phyloP scores from a whole-genome alignment of 23 tunicate genomes.

The Ciona savignyi region DNA sequence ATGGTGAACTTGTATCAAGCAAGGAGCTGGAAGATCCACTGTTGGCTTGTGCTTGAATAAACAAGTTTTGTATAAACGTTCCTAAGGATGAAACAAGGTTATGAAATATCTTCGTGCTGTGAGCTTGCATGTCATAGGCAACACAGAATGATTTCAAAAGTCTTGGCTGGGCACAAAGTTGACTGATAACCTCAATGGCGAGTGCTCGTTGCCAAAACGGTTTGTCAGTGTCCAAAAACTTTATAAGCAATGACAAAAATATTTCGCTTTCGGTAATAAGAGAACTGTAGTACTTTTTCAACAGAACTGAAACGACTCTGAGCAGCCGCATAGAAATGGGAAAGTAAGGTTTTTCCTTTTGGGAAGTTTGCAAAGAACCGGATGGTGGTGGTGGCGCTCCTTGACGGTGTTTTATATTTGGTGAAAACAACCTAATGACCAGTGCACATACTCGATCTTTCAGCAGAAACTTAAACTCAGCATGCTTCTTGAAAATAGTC shows the following conservation, averaged over 20 bases:
- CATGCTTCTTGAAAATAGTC: slow-evolving; percentile 60
- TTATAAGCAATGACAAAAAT: slow-evolving; percentile 73
- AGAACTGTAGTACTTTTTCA: slow-evolving; percentile 59
- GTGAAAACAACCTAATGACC: slow-evolving; percentile 84
- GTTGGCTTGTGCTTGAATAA: slow-evolving; percentile 36
- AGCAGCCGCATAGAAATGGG: slow-evolving; percentile 80
- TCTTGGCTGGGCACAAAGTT: slow-evolving; percentile 79
- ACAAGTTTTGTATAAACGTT: slow-evolving; percentile 55
- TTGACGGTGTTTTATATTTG: slow-evolving; percentile 90
- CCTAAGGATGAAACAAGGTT: slow-evolving; percentile 69
- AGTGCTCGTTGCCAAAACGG: slow-evolving; percentile 89
- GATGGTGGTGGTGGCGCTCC: slow-evolving; percentile 90
- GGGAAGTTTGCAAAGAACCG: slow-evolving; percentile 12
- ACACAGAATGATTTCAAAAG: slow-evolving; percentile 60
- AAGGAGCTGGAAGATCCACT: background rate
- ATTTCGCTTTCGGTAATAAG: slow-evolving; percentile 97
- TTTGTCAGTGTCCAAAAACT: slow-evolving; percentile 86
- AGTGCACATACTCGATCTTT: slow-evolving; percentile 95
- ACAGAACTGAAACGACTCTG: slow-evolving; percentile 69
- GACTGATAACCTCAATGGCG: slow-evolving; percentile 84
- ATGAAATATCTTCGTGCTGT: slow-evolving; percentile 62
- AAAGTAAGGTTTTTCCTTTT: slow-evolving; percentile 79
- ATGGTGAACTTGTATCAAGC: background rate
- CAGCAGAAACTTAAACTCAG: slow-evolving; percentile 80
- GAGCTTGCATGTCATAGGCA: slow-evolving; percentile 85